Conservation (phyloP, 2,797 vertebrate species). For the Columba guinea region DNA sequence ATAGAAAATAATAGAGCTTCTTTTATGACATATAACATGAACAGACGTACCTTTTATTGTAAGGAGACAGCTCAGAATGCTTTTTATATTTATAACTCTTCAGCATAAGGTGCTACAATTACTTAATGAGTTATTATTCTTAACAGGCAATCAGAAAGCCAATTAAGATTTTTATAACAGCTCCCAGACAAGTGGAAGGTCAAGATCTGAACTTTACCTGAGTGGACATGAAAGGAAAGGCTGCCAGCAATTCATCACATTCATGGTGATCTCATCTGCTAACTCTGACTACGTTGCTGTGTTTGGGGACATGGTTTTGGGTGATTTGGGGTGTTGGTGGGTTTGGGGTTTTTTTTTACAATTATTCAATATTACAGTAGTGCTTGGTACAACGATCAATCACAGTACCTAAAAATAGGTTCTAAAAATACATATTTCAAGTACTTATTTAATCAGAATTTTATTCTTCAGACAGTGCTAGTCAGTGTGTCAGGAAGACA, state of each 20-base stretch:
- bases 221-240: neutral
- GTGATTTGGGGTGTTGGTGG: neutral
- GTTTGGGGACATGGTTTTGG: neutral
- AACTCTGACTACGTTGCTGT: neutral
- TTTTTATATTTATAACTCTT: slow-evolving; percentile 29
- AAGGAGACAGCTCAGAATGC: neutral
- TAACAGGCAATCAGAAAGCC: slow-evolving; percentile 22
- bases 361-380: neutral
- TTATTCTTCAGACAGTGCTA: neutral
- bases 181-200: slow-evolving; percentile 21
- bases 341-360: neutral
- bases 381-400: neutral
- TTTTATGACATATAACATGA: neutral
- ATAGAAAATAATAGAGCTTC: neutral
- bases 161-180: slow-evolving; percentile 2
- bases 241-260: neutral
- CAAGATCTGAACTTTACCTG: neutral
- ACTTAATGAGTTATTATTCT: neutral
- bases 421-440: neutral
- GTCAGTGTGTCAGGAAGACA: neutral
- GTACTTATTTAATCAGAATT: neutral
- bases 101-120: neutral
- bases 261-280: neutral
- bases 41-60: neutral
- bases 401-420: neutral